Evolutionary conservation across 1,140 invertebrate species (phyloP), one percentile per base, ranked within the genome.

Genomic region (Lepidotrigona ventralis): DNA sequence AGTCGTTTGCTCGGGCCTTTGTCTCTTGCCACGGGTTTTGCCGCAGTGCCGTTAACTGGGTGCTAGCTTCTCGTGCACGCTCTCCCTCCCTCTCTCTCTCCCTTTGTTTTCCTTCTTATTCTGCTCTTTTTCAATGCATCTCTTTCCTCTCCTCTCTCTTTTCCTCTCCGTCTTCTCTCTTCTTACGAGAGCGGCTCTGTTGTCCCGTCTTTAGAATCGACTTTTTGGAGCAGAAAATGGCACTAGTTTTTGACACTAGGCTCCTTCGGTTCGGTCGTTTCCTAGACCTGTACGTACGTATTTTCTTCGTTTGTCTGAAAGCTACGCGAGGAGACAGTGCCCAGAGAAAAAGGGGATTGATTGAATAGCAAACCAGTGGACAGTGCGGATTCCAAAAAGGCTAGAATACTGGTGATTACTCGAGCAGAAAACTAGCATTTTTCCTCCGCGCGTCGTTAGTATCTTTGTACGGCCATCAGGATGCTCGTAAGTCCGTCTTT

Each of bases 401-500:
- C 1, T 11, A 23, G 23, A 12, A 58, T 58, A 58, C 4, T 9
- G 21, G 9, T 58, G 21, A 23, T 58, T 58, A 21, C 21, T 58
- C 1, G 60, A 17, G 26, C 14, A 26, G 63, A 77, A n/a, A 75
- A 69, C n/a, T 26, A 33, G 29, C 54, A 15, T 9, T 60, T 58
- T 75, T 53, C 51, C 39, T 46, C 39, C 11, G 23, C 68, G 23
- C 46, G 9, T 33, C 71, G 74, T 39, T 33, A 60, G 26, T 11
- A 60, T 29, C 56, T 86, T 91, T 89, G 87, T 75, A 75, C 74
- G 79, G 72, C 74, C 84, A 76, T 64, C 87, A 74, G 58, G 72
- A 74, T 74, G 80, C 74, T 86, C 84, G 85, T 88, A 84, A 77
- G 76, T 79, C 81, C 60, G 69, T 69, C 68, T 81, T 86, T 88